Percentiles rank a stretch among this genome's conserved stretches.
Conservation (phyloP, 2,113 vertebrate species). For the Alligator mississippiensis region DNA sequence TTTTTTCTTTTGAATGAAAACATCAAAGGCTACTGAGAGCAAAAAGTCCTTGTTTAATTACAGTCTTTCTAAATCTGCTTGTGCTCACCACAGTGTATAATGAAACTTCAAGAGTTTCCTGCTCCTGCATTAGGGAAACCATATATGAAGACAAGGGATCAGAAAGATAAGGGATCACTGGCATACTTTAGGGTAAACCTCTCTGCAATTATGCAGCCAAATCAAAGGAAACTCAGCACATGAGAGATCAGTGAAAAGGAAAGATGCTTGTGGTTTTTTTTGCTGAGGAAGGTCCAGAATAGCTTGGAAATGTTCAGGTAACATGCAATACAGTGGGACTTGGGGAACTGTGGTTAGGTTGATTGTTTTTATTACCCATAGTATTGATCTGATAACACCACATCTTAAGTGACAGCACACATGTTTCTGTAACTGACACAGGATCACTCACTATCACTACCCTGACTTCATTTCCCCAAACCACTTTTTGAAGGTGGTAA, state of each 20-base stretch:
- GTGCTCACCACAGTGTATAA: background rate
- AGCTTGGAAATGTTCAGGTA: background rate
- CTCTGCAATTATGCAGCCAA: background rate
- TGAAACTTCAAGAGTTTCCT: background rate
- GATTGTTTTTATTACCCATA: background rate
- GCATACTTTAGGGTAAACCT: background rate
- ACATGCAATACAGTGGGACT: background rate
- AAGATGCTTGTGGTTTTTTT: background rate
- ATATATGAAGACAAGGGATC: background rate
- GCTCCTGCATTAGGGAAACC: background rate
- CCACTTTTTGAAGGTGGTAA: accelerated
- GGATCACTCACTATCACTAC: too few species aligned
- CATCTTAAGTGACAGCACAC: background rate
- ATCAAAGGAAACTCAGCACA: background rate
- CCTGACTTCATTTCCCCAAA: background rate
- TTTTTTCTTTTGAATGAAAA: background rate
- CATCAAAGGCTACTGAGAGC: background rate
- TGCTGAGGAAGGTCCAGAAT: background rate
- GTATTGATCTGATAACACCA: background rate
- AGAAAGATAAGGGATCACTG: background rate
- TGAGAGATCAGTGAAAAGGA: background rate
- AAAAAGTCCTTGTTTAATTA: background rate
- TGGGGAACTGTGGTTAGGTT: background rate
- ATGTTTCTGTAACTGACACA: background rate
- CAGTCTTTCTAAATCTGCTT: background rate